Evolutionary conservation across 2,888 invertebrate species (phyloP).

Genomic region (Anaspis maculata): DNA sequence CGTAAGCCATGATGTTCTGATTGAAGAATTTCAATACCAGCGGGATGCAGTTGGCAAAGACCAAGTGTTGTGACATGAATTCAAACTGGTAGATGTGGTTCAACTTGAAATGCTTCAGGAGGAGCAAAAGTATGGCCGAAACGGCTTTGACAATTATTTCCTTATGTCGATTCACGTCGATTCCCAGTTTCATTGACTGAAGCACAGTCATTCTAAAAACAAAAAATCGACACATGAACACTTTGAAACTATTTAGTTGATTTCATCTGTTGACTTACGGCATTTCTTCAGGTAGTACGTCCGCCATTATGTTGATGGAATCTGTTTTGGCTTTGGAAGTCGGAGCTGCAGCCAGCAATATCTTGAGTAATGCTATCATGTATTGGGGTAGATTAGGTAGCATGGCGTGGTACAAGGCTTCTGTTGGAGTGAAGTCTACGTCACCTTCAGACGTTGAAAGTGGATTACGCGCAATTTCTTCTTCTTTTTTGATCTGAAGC

Average conservation of each 20-base stretch:
- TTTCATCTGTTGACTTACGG: constrained; percentile 61
- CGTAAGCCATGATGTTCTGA: constrained; percentile 92
- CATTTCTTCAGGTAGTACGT: constrained; percentile 96
- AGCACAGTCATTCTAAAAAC: constrained; percentile 71
- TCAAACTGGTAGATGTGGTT: constrained; percentile 99
- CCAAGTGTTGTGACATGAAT: constrained; percentile 96
- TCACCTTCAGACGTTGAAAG: constrained; percentile 76
- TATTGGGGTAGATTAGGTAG: constrained; percentile 94
- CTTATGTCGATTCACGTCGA: constrained; percentile 97
- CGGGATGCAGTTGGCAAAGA: constrained; percentile 98
- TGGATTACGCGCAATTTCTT: constrained; percentile 86
- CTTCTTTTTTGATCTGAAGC: constrained; percentile 83
- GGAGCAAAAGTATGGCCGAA: constrained; percentile 78
- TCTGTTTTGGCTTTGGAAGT: constrained; percentile 98
- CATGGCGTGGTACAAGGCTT: constrained; percentile 89
- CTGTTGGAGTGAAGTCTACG: constrained; percentile 73
- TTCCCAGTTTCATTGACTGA: constrained; percentile 89
- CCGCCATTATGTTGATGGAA: constrained; percentile 96
- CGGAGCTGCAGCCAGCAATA: constrained; percentile 93
- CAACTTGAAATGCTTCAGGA: constrained; percentile 93
- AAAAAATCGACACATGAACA: too few relatives aligned
- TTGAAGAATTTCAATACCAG: constrained; percentile 97
- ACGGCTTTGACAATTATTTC: constrained; percentile 97
- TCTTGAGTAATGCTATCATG: constrained; percentile 94
- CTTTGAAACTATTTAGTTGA: too few relatives aligned